Percentiles rank a stretch among this genome's conserved stretches.
phyloP scores from a whole-genome alignment of 2,888 invertebrate species.

The Acleris literana region DNA sequence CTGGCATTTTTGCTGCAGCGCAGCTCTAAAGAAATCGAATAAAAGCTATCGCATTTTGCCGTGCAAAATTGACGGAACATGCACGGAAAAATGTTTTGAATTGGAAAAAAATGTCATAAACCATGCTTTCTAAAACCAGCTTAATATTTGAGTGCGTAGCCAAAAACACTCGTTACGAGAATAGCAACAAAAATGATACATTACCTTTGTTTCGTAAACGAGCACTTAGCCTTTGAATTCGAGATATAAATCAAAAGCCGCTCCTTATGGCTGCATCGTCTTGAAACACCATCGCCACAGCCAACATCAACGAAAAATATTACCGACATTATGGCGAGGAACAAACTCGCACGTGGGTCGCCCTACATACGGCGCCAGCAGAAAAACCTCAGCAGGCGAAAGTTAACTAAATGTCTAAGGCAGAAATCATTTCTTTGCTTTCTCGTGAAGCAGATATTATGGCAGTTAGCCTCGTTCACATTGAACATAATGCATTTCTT shows the following conservation, averaged over 20 bases:
- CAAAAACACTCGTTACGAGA: conserved; percentile 5
- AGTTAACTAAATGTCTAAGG: neutral
- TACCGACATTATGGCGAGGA: conserved; percentile 49
- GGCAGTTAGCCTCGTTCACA: no score
- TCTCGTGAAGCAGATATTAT: neutral
- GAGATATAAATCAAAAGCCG: conserved; percentile 31
- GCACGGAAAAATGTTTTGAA: neutral
- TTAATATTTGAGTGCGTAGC: neutral
- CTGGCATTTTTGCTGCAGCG: conserved; percentile 16
- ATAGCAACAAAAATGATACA: conserved; percentile 20
- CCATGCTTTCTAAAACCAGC: neutral
- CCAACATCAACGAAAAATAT: conserved; percentile 48
- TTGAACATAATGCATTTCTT: no score
- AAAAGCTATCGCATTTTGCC: conserved; percentile 10
- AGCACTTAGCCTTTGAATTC: conserved; percentile 25
- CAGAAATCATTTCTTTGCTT: conserved; percentile 2
- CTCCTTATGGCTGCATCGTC: conserved; percentile 37
- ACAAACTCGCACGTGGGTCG: conserved; percentile 33
- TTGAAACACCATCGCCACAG: conserved; percentile 29
- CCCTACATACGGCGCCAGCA: conserved; percentile 28
- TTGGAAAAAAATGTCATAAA: neutral
- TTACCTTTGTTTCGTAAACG: conserved; percentile 20
- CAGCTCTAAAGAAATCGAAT: conserved; percentile 7
- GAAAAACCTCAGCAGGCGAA: conserved; percentile 14
- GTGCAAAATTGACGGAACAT: neutral